Evolutionary conservation across 2,797 vertebrate species (phyloP).

Genomic region (Parauchenoglanis ngamensis): DNA sequence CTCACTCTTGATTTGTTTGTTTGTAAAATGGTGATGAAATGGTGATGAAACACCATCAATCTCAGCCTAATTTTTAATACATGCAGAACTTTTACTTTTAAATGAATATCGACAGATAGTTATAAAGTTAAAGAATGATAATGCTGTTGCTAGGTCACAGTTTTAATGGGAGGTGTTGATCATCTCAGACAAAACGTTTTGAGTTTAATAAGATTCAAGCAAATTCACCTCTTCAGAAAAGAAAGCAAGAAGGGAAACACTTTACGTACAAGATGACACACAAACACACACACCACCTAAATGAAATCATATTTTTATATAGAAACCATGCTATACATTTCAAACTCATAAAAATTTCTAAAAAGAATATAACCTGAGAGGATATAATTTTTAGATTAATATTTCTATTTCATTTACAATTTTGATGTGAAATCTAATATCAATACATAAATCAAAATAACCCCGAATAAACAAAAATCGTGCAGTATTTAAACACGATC

Average conservation of each 20-base stretch:
- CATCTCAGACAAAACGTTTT: conserved; percentile 25
- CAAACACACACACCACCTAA: background rate
- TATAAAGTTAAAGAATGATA: background rate
- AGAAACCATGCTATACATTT: background rate
- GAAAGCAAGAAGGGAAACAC: background rate
- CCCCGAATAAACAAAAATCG: background rate
- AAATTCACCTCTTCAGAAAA: background rate
- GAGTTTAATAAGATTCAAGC: background rate
- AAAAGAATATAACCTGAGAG: background rate
- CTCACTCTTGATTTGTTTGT: background rate
- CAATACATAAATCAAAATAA: background rate
- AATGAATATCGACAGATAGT: background rate
- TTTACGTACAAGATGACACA: background rate
- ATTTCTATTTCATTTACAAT: background rate
- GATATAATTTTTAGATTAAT: background rate
- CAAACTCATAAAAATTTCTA: background rate
- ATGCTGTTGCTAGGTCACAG: conserved; percentile 5
- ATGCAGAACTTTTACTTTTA: background rate
- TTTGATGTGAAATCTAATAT: background rate
- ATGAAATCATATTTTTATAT: background rate
- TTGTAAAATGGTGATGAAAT: background rate
- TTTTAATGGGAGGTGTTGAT: conserved; percentile 43
- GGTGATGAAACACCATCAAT: background rate
- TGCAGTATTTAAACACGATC: background rate
- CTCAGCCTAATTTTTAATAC: background rate